These are phyloP conservation scores for Odontomyia ornata DNA, from an alignment of 2,888 invertebrate species.

Conservation along the genomic window DNA sequence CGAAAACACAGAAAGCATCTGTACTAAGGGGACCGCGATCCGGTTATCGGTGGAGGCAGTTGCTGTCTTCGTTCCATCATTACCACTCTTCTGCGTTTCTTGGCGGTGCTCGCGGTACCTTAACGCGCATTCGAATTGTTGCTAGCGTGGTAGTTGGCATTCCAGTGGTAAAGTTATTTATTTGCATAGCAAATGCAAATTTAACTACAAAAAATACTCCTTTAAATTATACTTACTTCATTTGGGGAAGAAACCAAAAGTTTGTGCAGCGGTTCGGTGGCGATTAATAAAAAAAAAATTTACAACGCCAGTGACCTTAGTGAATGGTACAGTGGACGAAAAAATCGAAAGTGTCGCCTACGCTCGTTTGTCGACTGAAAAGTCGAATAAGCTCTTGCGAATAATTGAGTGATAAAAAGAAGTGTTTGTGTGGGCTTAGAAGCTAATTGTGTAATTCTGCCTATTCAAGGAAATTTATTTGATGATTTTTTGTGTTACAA, in stretches of 20 bases:
- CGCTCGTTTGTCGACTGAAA: neutral
- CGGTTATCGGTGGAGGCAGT: conserved; percentile 3
- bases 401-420: neutral
- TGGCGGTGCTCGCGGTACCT: neutral
- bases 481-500: neutral
- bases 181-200: neutral
- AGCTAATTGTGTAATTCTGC: neutral
- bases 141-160: conserved; percentile 32
- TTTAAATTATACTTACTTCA: too few relatives aligned
- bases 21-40: conserved; percentile 7
- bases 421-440: neutral
- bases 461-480: too few relatives aligned
- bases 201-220: neutral
- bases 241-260: too few relatives aligned
- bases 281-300: neutral
- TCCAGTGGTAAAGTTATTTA: neutral
- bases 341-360: conserved; percentile 29
- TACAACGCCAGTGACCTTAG: neutral
- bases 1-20: neutral
- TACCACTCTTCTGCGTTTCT: neutral
- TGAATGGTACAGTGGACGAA: neutral
- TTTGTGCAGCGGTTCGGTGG: too few relatives aligned
- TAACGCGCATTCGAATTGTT: neutral
- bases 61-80: conserved; percentile 4
- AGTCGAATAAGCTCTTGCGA: neutral